Evolutionary conservation across 1,140 invertebrate species (phyloP).

Genomic region (Zaprionus gabonicus): DNA sequence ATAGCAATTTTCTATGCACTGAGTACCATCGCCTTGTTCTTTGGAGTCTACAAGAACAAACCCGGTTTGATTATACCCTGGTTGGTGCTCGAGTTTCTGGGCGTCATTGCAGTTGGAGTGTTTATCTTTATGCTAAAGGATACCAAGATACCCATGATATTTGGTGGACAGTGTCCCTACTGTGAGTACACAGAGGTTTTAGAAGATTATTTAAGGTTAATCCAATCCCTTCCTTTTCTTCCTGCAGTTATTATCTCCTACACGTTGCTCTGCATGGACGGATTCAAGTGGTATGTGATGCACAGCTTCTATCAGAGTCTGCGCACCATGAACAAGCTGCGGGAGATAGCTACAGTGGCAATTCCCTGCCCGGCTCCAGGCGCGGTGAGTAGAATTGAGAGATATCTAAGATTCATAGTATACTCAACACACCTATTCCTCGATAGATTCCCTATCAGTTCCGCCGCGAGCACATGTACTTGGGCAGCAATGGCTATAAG

Average conservation of each 20-base stretch:
- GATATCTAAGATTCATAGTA: neutral
- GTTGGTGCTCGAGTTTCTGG: conserved; percentile 74
- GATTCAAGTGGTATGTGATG: conserved; percentile 79
- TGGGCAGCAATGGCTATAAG: conserved; percentile 83
- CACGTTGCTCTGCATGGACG: conserved; percentile 66
- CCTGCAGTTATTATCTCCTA: conserved; percentile 70
- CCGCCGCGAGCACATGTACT: conserved; percentile 80
- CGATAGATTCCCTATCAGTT: conserved; percentile 78
- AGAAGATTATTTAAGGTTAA: neutral
- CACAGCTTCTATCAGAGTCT: conserved; percentile 80
- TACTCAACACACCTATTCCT: neutral
- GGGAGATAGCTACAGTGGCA: conserved; percentile 82
- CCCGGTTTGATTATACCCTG: conserved; percentile 75
- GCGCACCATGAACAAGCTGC: conserved; percentile 76
- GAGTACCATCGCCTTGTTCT: conserved; percentile 69
- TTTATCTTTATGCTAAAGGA: conserved; percentile 69
- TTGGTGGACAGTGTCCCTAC: conserved; percentile 67
- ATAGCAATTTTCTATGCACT: conserved; percentile 64
- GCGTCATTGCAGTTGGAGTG: conserved; percentile 56
- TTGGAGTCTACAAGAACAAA: conserved; percentile 77
- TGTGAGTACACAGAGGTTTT: conserved; percentile 57
- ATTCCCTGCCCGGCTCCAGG: conserved; percentile 81
- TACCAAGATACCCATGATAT: conserved; percentile 60
- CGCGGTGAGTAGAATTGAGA: conserved; percentile 48
- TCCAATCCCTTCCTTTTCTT: neutral